Base-by-base conservation (phyloP, 2,888 invertebrate genomes). In the Flexamia atlantica region DNA sequence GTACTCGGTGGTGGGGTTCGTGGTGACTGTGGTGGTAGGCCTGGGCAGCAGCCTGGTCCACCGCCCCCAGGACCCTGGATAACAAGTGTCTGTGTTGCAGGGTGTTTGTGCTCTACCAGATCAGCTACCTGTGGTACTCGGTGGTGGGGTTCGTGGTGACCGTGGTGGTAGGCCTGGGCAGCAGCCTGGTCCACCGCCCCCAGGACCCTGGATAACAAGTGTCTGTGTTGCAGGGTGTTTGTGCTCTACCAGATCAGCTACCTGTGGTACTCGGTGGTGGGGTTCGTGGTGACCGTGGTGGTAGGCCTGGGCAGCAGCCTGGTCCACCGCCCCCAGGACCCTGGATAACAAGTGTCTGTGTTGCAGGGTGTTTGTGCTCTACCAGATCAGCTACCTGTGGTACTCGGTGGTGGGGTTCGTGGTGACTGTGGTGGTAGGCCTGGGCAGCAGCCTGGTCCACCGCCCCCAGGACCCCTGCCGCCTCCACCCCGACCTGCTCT, bases 71-170 rank as follows among this genome's bases (percentile, higher is more conserved):
- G 91, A 94, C 88, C 93, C 94, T 0, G 90, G 92, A 40, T 40
- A 40, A 40, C 40, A 40, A 12, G 40, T 40, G 40, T 40, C 12
- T n/a, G n/a, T n/a, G n/a, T n/a, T n/a, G n/a, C 84, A 84, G 85
- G 20, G 82, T 84, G 42, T 82, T 76, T 60, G 81, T 70, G 50
- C 68, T 96, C 84, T 97, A 95, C 89, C 92, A 94, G n/a, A 91
- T 97, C 82, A 96, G 96, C 40, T 98, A 97, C 90, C 93, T 98
- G 89, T 98, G 97, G 97, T 98, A 97, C 90, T 96, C 97, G 9
- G 94, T 94, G 81, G 93, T 97, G 83, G 97, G 97, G 3, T 95
- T 95, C 87, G 87, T 94, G 3, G 91, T 94, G 0, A 97, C 96
- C 0, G 90, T 97, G 30, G 88, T 95, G 14, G 91, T 95, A 14